Percentiles rank a stretch among this genome's conserved stretches.
phyloP scores from a whole-genome alignment of 2,888 invertebrate species.

The Erebia aethiops region DNA sequence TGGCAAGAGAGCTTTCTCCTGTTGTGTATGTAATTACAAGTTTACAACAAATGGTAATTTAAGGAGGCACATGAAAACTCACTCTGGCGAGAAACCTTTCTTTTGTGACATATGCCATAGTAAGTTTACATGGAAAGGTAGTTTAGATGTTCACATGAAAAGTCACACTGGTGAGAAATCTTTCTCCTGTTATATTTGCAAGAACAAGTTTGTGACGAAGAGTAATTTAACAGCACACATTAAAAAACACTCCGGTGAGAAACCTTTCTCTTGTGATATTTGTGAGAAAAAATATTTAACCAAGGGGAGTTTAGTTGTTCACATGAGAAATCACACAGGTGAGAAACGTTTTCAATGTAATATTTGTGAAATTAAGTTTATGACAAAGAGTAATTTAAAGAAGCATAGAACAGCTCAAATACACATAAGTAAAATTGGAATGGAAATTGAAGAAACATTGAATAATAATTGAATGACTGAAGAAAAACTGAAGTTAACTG shows the following conservation, averaged over 20 bases:
- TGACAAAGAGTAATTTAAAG: neutral
- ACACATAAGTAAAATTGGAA: no score
- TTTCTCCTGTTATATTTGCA: slow-evolving; percentile 1
- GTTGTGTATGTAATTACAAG: slow-evolving; percentile 1
- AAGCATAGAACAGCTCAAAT: neutral
- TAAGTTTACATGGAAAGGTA: slow-evolving; percentile 1
- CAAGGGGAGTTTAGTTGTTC: neutral
- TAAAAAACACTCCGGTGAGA: slow-evolving; percentile 1
- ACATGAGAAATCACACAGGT: slow-evolving; percentile 13
- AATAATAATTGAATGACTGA: no score
- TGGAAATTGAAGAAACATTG: no score
- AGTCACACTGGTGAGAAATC: neutral
- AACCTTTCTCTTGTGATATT: slow-evolving; percentile 12
- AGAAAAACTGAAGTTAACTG: no score
- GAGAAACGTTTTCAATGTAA: slow-evolving; percentile 1
- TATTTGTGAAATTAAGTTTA: neutral
- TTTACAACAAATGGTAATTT: slow-evolving; percentile 2
- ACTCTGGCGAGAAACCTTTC: slow-evolving; percentile 1
- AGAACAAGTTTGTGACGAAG: neutral
- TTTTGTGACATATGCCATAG: slow-evolving; percentile 1
- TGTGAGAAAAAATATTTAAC: slow-evolving; percentile 11
- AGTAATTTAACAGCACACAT: slow-evolving; percentile 8
- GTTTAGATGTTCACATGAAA: slow-evolving; percentile 4
- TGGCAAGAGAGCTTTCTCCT: neutral
- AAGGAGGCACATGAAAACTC: slow-evolving; percentile 2